phyloP scores from a whole-genome alignment of 2,113 vertebrate species.

The Oncorhynchus masou region DNA sequence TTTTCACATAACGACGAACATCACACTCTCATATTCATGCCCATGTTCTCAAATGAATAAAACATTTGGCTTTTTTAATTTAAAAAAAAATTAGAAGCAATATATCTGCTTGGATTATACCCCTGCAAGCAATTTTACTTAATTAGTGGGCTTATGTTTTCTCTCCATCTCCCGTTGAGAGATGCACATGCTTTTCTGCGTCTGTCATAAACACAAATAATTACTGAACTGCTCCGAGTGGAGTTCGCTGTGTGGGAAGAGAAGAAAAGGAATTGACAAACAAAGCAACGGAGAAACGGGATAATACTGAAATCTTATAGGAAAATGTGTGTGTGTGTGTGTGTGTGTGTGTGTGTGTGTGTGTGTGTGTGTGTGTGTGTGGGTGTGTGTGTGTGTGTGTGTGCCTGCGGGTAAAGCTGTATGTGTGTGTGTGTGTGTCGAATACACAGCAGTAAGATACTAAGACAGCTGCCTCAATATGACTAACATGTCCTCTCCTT shows the following conservation, averaged over 20 bases:
- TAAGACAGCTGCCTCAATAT: too few species aligned
- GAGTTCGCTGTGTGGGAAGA: slow-evolving; percentile 51
- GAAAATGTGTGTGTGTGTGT: slow-evolving; percentile 2
- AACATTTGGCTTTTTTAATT: slow-evolving; percentile 44
- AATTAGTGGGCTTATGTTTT: slow-evolving; percentile 69
- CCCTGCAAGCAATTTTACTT: slow-evolving; percentile 62
- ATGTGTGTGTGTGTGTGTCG: not conserved
- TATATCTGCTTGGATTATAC: slow-evolving; percentile 63
- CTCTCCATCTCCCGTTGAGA: slow-evolving; percentile 55
- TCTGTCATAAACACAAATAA: slow-evolving; percentile 73
- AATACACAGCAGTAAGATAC: too few species aligned
- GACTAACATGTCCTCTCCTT: too few species aligned
- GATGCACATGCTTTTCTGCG: slow-evolving; percentile 52
- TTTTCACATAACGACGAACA: slow-evolving; percentile 40
- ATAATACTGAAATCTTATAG: slow-evolving; percentile 11
- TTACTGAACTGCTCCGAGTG: slow-evolving; percentile 58
- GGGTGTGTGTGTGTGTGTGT: not conserved
- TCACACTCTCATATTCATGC: slow-evolving; percentile 28
- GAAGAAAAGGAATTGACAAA: slow-evolving; percentile 52
- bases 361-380: not conserved
- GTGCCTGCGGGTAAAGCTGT: slow-evolving; percentile 1
- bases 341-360: not conserved
- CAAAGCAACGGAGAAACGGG: slow-evolving; percentile 34
- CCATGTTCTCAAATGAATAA: slow-evolving; percentile 62
- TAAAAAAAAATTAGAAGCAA: slow-evolving; percentile 45